Base-by-base conservation (phyloP, 2,888 invertebrate species). In the Aplocera efformata region DNA sequence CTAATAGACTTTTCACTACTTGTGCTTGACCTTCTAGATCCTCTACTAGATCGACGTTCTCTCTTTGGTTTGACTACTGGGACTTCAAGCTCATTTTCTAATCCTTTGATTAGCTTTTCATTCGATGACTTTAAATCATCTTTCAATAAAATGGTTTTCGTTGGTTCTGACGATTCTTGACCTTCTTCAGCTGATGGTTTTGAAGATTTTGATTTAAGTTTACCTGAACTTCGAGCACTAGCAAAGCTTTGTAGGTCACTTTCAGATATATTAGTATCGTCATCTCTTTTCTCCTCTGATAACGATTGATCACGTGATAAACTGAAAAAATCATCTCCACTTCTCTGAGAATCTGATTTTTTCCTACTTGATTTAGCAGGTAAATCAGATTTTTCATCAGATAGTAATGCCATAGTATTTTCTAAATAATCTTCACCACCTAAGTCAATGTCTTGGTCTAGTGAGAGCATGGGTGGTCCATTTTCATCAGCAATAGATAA, bases 401-500 rank as follows among this genome's bases (percentile, higher is more conserved):
- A 71, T 30, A 86, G 42, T 28, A 80, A 34, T 1, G 79, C 77
- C 71, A 85, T 79, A 5, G 78, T 80, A 58, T 81, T 86, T 67
- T 86, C 91, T 57, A 77, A 79, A 72, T 89, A 91, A 60, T 92
- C 91, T 35, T 90, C 90, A 3, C 73, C 74, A 1, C 81, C 85
- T 4, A 89, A 73, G n/a, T 89, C 84, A n/a, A 88, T 69, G 7
- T 89, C 84, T 39, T 88, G 89, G 38, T 91, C 90, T 40, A 91
- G 80, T 9, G 84, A 85, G 13, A 85, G 50, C 37, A 79, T 79
- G 0, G 75, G 76, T 0, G 63, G 58, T n/a, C 70, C 79, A 32
- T 91, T 91, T 63, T 95, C 94, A 63, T 96, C 95, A 25, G 92
- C 91, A 38, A 95, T 92, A 0, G 96, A 96, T 44, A 95, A 92